phyloP scores from a whole-genome alignment of 2,888 invertebrate species.

The Pristionchus mayeri region DNA sequence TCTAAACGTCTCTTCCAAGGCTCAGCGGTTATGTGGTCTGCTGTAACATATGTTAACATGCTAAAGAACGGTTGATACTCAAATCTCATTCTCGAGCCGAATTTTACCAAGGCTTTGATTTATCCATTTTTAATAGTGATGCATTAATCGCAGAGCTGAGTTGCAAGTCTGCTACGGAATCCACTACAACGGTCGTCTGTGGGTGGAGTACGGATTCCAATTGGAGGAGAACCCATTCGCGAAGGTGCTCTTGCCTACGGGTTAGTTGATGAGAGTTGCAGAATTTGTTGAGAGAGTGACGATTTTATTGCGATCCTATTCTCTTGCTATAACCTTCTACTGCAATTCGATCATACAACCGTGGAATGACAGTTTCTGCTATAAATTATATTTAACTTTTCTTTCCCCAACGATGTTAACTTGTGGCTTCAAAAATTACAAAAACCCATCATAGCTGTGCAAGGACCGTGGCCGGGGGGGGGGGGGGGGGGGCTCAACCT shows the following conservation, averaged over 20 bases:
- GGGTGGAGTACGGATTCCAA: constrained; percentile 78
- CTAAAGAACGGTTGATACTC: background rate
- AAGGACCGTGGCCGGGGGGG: constrained; percentile 53
- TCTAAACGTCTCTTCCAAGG: background rate
- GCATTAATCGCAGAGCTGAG: constrained; percentile 47
- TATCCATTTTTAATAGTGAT: no score
- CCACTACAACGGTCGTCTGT: constrained; percentile 77
- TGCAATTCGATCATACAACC: no score
- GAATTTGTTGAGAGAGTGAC: background rate
- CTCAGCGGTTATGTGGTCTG: no score
- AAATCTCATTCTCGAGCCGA: no score
- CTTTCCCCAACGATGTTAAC: no score
- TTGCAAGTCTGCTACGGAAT: constrained; percentile 77
- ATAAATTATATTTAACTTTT: no score
- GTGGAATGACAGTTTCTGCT: no score
- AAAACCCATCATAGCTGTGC: no score
- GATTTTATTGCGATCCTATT: no score
- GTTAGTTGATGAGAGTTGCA: constrained; percentile 51
- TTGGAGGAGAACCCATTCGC: constrained; percentile 74
- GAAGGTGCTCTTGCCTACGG: constrained; percentile 64
- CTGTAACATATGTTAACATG: background rate
- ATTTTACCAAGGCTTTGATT: no score
- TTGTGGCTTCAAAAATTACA: no score
- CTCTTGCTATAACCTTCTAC: no score
- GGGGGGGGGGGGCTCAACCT: constrained; percentile 55